Conservation (phyloP, 37 sponge, comb jelly and placozoan species). For the Chondrilla cf. caribensis region DNA sequence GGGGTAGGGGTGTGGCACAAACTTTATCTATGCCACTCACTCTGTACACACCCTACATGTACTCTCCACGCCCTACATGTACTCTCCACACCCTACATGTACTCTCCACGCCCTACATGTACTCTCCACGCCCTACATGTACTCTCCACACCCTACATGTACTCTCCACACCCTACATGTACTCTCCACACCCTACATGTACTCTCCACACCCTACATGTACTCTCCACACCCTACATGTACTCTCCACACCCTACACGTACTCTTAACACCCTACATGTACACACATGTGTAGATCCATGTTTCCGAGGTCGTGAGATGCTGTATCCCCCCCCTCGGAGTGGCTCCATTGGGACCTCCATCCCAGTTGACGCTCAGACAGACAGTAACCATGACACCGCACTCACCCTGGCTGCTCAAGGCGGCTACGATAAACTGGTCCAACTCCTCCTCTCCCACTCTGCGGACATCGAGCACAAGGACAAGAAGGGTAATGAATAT, state of each 20-base stretch:
- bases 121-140: neutral
- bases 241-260: too few species aligned
- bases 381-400: conserved; percentile 90
- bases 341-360: conserved; percentile 28
- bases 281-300: too few species aligned
- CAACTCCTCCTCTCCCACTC: conserved; percentile 70
- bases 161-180: neutral
- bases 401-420: conserved; percentile 82
- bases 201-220: too few species aligned
- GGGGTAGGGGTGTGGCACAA: too few species aligned
- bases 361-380: conserved; percentile 78
- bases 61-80: neutral
- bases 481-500: conserved; percentile 78
- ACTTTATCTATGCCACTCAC: neutral
- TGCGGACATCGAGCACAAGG: conserved; percentile 79
- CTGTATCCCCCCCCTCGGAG: neutral
- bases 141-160: neutral
- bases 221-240: too few species aligned
- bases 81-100: too few species aligned
- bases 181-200: too few species aligned
- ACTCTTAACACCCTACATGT: too few species aligned
- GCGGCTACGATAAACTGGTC: conserved; percentile 88
- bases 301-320: neutral
- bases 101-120: too few species aligned
- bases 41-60: neutral